Conservation (phyloP, 2,888 invertebrate species). For the Cataglyphis cursor region DNA sequence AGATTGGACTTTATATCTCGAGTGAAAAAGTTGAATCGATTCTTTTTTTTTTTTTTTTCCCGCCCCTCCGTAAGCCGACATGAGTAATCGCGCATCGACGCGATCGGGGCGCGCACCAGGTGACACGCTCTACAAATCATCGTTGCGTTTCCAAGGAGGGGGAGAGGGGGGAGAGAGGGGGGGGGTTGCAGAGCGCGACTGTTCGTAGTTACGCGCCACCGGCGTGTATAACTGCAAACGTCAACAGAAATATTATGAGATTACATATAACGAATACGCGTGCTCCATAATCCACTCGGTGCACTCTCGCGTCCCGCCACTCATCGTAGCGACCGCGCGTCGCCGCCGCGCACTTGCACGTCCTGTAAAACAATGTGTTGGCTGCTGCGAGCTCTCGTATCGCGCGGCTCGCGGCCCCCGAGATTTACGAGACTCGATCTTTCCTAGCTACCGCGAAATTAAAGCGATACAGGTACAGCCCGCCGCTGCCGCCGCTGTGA, state of each 20-base stretch:
- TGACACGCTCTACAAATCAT: conserved; percentile 73
- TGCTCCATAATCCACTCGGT: conserved; percentile 71
- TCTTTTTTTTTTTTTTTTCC: conserved; percentile 20
- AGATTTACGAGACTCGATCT: conserved; percentile 71
- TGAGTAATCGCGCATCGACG: conserved; percentile 54
- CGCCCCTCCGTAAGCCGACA: conserved; percentile 27
- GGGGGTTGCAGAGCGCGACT: conserved; percentile 14
- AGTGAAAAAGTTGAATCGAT: conserved; percentile 46
- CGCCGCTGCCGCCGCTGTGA: conserved; percentile 62
- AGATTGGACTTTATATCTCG: conserved; percentile 47
- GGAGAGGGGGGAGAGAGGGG: too few relatives aligned
- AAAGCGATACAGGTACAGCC: conserved; percentile 65
- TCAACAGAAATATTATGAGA: conserved; percentile 78
- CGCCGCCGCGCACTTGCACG: neutral
- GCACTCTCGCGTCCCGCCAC: conserved; percentile 52
- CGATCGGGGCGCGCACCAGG: conserved; percentile 68
- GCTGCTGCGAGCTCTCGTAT: conserved; percentile 55
- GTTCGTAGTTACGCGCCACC: conserved; percentile 28
- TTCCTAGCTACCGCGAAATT: conserved; percentile 65
- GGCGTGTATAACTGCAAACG: conserved; percentile 66
- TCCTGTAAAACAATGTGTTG: conserved; percentile 53
- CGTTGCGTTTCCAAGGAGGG: conserved; percentile 61
- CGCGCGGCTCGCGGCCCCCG: conserved; percentile 30
- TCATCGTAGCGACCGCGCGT: neutral
- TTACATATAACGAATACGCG: conserved; percentile 75